phyloP scores from a whole-genome alignment of 2,888 invertebrate genomes.

The Leptopilina drosophilae region DNA sequence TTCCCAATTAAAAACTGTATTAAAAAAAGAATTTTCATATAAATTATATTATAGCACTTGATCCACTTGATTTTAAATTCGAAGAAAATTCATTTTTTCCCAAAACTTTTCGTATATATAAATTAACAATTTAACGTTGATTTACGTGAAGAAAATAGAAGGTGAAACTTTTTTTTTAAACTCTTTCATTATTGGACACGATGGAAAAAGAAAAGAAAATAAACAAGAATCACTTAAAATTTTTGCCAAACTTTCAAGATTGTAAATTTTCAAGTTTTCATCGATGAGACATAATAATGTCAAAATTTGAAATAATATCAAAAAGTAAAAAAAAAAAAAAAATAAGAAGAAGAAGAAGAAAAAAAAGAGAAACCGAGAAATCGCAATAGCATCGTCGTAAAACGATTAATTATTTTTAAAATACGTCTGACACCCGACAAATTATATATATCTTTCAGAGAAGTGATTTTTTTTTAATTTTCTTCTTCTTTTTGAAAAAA shows the following conservation, averaged over 20 bases:
- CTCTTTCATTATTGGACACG: not conserved
- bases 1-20: no score
- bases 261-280: conserved; percentile 13
- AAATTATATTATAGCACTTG: no score
- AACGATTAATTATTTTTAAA: conserved; percentile 30
- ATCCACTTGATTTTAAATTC: no score
- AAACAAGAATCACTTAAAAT: not conserved
- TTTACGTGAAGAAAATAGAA: no score
- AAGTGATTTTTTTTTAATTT: not conserved
- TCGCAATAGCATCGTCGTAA: conserved; percentile 20
- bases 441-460: conserved; percentile 5
- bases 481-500: not conserved
- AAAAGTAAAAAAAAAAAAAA: no score
- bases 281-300: conserved; percentile 14
- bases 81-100: no score
- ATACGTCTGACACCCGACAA: conserved; percentile 6
- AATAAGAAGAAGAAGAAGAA: no score
- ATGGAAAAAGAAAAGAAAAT: not conserved
- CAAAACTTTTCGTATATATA: no score
- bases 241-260: conserved; percentile 1
- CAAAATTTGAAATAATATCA: not conserved
- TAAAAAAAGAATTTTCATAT: no score
- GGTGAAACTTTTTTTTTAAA: no score
- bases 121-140: no score
- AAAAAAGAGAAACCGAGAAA: not conserved